Base-by-base conservation (phyloP, 2,888 invertebrate genomes). In the Pecten maximus region DNA sequence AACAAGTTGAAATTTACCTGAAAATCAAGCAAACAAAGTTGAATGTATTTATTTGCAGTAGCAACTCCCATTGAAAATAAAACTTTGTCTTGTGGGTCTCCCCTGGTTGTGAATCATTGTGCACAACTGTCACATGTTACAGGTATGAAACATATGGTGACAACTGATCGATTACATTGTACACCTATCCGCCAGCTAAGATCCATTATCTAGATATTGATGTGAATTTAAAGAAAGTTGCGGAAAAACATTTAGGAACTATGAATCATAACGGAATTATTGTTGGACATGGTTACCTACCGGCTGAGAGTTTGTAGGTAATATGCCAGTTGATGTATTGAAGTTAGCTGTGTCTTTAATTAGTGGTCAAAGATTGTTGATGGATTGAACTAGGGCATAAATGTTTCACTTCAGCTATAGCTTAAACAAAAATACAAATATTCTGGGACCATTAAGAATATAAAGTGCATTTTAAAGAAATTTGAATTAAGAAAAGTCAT, bases 141-240 rank as follows among this genome's bases (percentile, higher is more conserved):
- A 74, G 28, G 74, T 74, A 74, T 74, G 28, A 74, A 74, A 74
- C 74, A 74, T 74, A 74, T 74, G 35, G 35, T 74, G 74, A 74
- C 74, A 28, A 60, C 23, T 60, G 16, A 23, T 19, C 35, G 35
- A 3, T 35, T 28, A 74, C 35, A 28, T 35, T 1, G 28, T 74
- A 54, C 19, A 8, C 54, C n/a, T 2, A 35, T 74, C 74, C 19
- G 23, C 74, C n/a, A n/a, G n/a, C n/a, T n/a, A 28, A 74, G 28
- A 12, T 12, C 74, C 16, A 23, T 28, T 74, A 74, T 35, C 8
- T 74, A 28, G 28, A 74, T 74, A 74, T 74, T 28, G 28, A 28
- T 28, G 60, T 74, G 28, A 74, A 74, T 10, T 74, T 28, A 8
- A 60, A 8, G n/a, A n/a, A 60, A 74, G 74, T 74, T 74, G 35